Evolutionary conservation across 2,797 vertebrate species (phyloP), one percentile per base, ranked within the genome.

Genomic region (Enteromius trimaculatus): DNA sequence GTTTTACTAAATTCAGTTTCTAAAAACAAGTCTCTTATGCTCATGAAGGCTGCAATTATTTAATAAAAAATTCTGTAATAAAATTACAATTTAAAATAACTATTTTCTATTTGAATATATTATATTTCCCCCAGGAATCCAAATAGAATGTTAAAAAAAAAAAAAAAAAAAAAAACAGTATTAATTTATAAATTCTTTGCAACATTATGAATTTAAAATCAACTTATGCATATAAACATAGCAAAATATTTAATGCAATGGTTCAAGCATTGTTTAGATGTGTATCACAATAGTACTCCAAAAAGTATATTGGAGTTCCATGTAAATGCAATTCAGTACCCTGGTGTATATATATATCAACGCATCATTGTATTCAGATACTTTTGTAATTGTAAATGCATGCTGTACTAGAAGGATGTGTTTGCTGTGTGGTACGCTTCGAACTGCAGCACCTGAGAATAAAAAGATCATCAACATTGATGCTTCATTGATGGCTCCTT

Each of bases 391-490:
- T 3, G 53, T 23, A 58, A 23, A 58, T 58, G 53, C 53, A 58
- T 58, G 53, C 53, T 23, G 23, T 60, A n/a, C 55, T 62, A 62
- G 47, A 72, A 72, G 26, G 31, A 53, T 53, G 19, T 31, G 47
- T 72, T 47, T 75, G 51, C 13, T 34, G 71, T 13, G 71, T 34
- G 49, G 16, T 16, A 55, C 0, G 6, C 34, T 75, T 55, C 49
- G 55, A 21, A 37, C 51, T 75, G 31, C 72, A 9, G 34, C 13
- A 76, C 72, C 72, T 76, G 72, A 53, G 51, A 76, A 76, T 75
- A 55, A 58, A 58, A 26, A 55, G 58, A 76, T 76, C 72, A 39
- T 39, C 71, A 62, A 29, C 58, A 62, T 26, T 14, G 23, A 62
- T 62, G 58, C 26, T 62, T 26, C 58, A 60, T 14, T 62, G 58